Evolutionary conservation across 2,797 vertebrate genomes (phyloP).

Genomic region (Epinephelus malabaricus): DNA sequence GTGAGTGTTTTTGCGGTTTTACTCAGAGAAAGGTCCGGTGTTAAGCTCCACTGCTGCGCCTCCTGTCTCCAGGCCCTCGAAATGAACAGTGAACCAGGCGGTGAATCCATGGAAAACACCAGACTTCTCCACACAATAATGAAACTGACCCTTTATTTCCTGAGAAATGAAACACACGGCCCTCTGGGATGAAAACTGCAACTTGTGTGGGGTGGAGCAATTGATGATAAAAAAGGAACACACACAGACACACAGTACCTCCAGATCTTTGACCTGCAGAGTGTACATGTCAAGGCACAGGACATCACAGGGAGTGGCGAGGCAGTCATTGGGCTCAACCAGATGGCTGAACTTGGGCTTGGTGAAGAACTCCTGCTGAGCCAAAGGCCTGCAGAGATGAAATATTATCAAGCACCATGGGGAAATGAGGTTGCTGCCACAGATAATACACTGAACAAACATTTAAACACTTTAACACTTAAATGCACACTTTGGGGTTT

Average conservation of each 20-base stretch:
- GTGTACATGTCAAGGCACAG: slow-evolving; percentile 86
- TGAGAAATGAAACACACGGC: slow-evolving; percentile 67
- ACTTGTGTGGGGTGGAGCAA: rapidly evolving
- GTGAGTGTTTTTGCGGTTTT: slow-evolving; percentile 24
- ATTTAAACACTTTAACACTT: no score
- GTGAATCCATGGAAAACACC: slow-evolving; percentile 88
- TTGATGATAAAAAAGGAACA: neutral
- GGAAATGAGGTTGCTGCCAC: neutral
- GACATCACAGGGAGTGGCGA: slow-evolving; percentile 81
- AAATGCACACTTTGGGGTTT: no score
- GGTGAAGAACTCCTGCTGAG: slow-evolving; percentile 88
- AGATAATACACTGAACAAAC: neutral
- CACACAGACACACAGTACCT: slow-evolving; percentile 56
- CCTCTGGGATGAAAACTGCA: rapidly evolving
- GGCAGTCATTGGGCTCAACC: slow-evolving; percentile 81
- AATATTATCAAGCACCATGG: neutral
- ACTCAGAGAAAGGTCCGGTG: slow-evolving; percentile 87
- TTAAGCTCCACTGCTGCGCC: slow-evolving; percentile 79
- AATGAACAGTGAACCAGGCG: slow-evolving; percentile 84
- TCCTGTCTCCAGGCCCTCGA: slow-evolving; percentile 82
- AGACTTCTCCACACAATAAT: slow-evolving; percentile 69
- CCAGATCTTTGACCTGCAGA: slow-evolving; percentile 80
- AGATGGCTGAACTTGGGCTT: slow-evolving; percentile 89
- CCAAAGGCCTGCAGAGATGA: slow-evolving; percentile 80
- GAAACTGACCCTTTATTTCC: slow-evolving; percentile 82